Evolutionary conservation across 1,140 invertebrate species (phyloP).

Genomic region (Amyelois transitella): DNA sequence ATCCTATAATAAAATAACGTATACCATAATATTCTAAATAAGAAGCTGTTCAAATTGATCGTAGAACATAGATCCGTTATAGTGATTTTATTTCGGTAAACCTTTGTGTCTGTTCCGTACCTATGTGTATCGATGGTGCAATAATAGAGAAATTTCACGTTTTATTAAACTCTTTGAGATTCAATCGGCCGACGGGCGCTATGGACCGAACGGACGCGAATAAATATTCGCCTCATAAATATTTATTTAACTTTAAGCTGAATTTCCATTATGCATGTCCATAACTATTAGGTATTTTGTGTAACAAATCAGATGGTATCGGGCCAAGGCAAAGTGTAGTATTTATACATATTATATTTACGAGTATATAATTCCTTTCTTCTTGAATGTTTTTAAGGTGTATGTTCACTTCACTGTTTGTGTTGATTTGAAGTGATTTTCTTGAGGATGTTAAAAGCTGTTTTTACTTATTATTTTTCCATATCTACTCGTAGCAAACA

Average conservation of each 20-base stretch:
- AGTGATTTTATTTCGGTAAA: background rate
- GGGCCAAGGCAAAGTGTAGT: too few relatives aligned
- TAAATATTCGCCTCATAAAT: conserved; percentile 22
- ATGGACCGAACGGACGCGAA: conserved; percentile 8
- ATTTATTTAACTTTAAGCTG: conserved; percentile 9
- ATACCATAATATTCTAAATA: too few relatives aligned
- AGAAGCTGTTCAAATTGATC: background rate
- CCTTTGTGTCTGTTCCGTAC: conserved; percentile 2
- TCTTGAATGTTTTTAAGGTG: too few relatives aligned
- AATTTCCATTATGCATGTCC: background rate
- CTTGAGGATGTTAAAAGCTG: too few relatives aligned
- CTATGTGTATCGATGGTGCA: conserved; percentile 14
- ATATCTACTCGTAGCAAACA: too few relatives aligned
- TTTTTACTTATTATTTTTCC: too few relatives aligned
- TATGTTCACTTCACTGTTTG: too few relatives aligned
- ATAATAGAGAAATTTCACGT: conserved; percentile 26
- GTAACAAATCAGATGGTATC: too few relatives aligned
- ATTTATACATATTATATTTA: too few relatives aligned
- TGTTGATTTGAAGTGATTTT: too few relatives aligned
- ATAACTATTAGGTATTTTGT: background rate
- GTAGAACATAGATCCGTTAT: background rate
- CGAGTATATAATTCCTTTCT: too few relatives aligned
- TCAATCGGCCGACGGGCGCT: conserved; percentile 19
- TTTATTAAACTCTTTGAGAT: conserved; percentile 25
- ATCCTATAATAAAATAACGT: too few relatives aligned